Conservation (phyloP, 1,140 invertebrate species). For the Bombyx mandarina region DNA sequence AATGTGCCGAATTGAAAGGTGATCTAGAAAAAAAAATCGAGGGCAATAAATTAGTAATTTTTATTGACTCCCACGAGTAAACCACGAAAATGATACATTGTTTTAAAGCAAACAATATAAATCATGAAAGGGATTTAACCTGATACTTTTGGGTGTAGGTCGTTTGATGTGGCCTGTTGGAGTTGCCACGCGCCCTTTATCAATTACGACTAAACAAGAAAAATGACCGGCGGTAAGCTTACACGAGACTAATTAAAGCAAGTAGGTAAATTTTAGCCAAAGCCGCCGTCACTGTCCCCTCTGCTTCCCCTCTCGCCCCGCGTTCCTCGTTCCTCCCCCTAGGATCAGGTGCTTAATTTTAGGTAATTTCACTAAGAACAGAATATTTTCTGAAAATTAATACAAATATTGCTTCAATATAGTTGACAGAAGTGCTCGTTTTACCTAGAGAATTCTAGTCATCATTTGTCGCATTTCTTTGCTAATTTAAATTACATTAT, state of each 20-base stretch:
- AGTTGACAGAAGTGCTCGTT: no score
- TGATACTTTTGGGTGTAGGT: neutral
- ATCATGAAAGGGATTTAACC: no score
- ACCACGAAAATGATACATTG: no score
- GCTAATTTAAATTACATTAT: no score
- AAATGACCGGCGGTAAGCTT: constrained; percentile 58
- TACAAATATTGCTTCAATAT: constrained; percentile 9
- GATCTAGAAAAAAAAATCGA: no score
- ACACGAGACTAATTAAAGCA: constrained; percentile 61
- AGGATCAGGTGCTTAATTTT: constrained; percentile 47
- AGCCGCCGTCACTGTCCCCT: constrained; percentile 30
- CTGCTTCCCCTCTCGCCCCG: constrained; percentile 12
- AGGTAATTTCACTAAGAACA: constrained; percentile 44
- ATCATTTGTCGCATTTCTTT: no score
- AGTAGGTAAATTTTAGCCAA: constrained; percentile 58
- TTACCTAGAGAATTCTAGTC: no score
- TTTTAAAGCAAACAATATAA: no score
- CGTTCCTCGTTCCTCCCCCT: constrained; percentile 17
- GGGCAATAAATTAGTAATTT: no score
- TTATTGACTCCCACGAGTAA: no score
- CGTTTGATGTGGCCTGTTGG: constrained; percentile 26
- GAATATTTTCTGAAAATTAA: constrained; percentile 41
- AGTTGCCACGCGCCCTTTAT: constrained; percentile 44
- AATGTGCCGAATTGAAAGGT: neutral
- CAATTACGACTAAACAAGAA: constrained; percentile 67